Evolutionary conservation across 2,113 vertebrate genomes (phyloP).

Genomic region (Muntiacus muntjak): DNA sequence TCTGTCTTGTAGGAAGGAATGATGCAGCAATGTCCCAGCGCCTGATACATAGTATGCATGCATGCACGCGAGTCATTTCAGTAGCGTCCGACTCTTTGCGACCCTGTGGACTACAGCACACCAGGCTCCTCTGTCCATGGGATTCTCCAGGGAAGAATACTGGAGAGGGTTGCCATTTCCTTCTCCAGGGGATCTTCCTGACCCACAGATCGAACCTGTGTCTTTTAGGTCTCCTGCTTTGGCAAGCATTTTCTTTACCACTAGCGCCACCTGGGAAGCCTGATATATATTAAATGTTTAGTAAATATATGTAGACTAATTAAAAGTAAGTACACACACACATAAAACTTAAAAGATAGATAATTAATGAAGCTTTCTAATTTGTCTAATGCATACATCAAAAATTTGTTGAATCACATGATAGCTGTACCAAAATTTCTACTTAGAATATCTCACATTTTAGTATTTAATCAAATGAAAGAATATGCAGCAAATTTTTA

Average conservation of each 20-base stretch:
- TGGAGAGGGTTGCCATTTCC: neutral
- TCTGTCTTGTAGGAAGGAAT: neutral
- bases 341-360: neutral
- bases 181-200: neutral
- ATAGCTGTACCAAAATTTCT: neutral
- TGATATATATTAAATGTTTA: neutral
- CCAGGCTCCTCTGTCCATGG: neutral
- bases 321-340: neutral
- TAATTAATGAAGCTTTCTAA: neutral
- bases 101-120: neutral
- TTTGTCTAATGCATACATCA: neutral
- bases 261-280: neutral
- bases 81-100: neutral
- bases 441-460: neutral
- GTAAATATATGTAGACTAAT: neutral
- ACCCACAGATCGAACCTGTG: neutral
- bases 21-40: neutral
- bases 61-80: neutral
- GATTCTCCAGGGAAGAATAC: neutral
- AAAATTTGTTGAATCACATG: neutral
- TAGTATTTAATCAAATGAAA: slow-evolving; percentile 9
- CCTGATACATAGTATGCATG: neutral
- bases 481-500: neutral
- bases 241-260: neutral
- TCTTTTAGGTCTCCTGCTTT: neutral